A percentile compares a stretch with the other conserved stretches of the same genome.
These are phyloP conservation scores for Harpagifer antarcticus DNA, from an alignment of 2,797 vertebrate genomes.

Conservation along the genomic window DNA sequence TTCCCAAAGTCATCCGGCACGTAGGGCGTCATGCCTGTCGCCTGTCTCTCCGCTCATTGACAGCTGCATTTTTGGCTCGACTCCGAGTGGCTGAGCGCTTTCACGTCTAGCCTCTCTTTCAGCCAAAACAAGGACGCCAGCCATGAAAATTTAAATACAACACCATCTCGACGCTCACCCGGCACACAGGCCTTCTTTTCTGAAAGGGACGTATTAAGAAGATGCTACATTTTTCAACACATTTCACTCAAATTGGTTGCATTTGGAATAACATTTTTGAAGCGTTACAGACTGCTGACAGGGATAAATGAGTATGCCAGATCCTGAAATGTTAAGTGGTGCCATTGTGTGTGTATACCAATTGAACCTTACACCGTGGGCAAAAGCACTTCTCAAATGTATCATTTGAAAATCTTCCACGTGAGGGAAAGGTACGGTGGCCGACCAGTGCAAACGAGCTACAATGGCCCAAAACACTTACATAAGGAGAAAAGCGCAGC, in stretches of 20 bases:
- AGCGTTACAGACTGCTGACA: conserved; percentile 27
- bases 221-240: conserved; percentile 36
- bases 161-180: conserved; percentile 54
- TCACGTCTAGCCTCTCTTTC: conserved; percentile 69
- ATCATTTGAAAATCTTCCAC: conserved; percentile 18
- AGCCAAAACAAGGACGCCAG: conserved; percentile 77
- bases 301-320: conserved; percentile 34
- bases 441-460: no score
- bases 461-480: no score
- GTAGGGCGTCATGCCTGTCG: conserved; percentile 76
- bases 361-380: background rate
- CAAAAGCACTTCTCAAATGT: conserved; percentile 23
- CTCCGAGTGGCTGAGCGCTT: conserved; percentile 73
- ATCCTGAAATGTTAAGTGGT: conserved; percentile 20
- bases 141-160: conserved; percentile 81
- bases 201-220: conserved; percentile 50
- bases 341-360: conserved; percentile 14
- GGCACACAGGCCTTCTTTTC: conserved; percentile 26
- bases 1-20: conserved; percentile 86
- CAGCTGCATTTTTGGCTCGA: conserved; percentile 84
- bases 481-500: no score
- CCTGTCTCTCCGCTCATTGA: conserved; percentile 80
- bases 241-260: conserved; percentile 29
- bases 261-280: conserved; percentile 44
- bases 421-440: conserved; percentile 28